Evolutionary conservation across 2,888 invertebrate genomes (phyloP).

Genomic region (Synergus gifuensis): DNA sequence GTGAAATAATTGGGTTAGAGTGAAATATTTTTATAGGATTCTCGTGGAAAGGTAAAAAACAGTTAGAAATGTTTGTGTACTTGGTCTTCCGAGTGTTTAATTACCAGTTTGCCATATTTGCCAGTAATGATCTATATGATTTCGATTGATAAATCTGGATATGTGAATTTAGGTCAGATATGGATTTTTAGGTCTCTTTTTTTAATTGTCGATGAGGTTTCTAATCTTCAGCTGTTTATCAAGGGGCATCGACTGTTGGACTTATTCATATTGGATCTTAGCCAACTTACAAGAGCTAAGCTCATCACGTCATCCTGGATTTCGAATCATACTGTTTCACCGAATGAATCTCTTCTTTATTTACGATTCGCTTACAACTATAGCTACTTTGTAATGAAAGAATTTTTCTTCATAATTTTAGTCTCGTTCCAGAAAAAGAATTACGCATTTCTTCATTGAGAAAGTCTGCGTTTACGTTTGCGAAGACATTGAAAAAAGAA

Average conservation of each 20-base stretch:
- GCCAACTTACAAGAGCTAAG: constrained; percentile 7
- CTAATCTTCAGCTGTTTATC: not conserved
- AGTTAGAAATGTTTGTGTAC: not conserved
- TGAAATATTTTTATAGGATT: not conserved
- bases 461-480: not conserved
- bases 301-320: constrained; percentile 11
- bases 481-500: not conserved
- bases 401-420: not conserved
- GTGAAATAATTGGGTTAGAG: too few relatives aligned
- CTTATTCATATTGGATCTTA: constrained; percentile 8
- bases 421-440: not conserved
- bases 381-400: not conserved
- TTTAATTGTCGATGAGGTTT: not conserved
- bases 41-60: not conserved
- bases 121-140: not conserved
- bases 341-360: constrained; percentile 16
- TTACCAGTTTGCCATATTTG: too few relatives aligned
- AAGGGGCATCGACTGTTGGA: constrained; percentile 14
- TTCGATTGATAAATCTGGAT: not conserved
- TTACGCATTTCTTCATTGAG: not conserved
- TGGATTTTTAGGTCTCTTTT: not conserved
- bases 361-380: constrained; percentile 13
- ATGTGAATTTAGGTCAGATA: not conserved
- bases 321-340: not conserved
- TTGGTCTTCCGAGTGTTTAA: too few relatives aligned